These are phyloP conservation scores for Crenichthys baileyi DNA, from an alignment of 2,797 vertebrate genomes.

Conservation along the genomic window DNA sequence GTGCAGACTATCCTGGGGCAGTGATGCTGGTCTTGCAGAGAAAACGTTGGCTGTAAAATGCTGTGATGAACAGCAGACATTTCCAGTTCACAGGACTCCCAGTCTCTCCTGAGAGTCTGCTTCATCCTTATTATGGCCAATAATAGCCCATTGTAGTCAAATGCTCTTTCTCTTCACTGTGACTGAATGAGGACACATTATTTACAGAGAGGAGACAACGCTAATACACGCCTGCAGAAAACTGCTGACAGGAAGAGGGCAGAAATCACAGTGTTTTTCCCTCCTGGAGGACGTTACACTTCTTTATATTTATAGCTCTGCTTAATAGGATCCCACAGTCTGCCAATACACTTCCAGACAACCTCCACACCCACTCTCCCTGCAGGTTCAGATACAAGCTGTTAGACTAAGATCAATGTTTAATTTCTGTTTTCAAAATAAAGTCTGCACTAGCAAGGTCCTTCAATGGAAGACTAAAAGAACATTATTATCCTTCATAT, in stretches of 20 bases:
- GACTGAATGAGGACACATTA: conserved; percentile 89
- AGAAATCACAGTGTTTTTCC: conserved; percentile 75
- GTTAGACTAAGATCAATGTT: conserved; percentile 46
- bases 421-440: conserved; percentile 36
- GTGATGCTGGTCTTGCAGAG: conserved; percentile 72
- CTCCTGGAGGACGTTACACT: conserved; percentile 73
- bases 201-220: conserved; percentile 86
- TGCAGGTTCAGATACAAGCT: conserved; percentile 56
- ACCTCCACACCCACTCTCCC: conserved; percentile 55
- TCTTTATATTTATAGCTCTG: conserved; percentile 81
- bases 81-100: conserved; percentile 87
- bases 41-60: conserved; percentile 79
- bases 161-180: conserved; percentile 85
- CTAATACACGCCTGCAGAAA: conserved; percentile 79
- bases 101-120: conserved; percentile 87
- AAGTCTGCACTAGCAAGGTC: conserved; percentile 16
- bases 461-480: conserved; percentile 21
- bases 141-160: conserved; percentile 92
- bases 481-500: background rate
- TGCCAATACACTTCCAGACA: conserved; percentile 69
- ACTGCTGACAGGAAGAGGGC: conserved; percentile 84
- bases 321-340: conserved; percentile 73
- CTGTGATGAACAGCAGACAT: conserved; percentile 86
- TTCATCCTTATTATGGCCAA: conserved; percentile 90
- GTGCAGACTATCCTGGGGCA: conserved; percentile 78